phyloP scores from a whole-genome alignment of 2,113 vertebrate genomes.

The Neogobius melanostomus region DNA sequence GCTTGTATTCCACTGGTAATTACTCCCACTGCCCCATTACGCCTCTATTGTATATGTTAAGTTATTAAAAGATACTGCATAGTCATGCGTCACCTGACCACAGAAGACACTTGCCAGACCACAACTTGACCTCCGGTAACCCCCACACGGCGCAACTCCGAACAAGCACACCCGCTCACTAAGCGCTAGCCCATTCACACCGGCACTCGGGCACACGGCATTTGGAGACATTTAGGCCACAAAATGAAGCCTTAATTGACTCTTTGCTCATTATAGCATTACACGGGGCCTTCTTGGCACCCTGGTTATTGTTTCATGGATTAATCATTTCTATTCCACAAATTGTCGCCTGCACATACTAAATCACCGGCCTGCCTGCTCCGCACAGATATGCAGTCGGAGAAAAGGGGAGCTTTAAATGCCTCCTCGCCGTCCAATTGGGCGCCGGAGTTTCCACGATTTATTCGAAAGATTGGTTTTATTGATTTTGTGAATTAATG shows the following conservation, averaged over 20 bases:
- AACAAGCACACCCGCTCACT: constrained; percentile 21
- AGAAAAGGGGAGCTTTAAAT: constrained; percentile 60
- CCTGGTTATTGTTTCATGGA: constrained; percentile 72
- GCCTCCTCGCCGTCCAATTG: constrained; percentile 63
- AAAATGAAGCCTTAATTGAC: constrained; percentile 67
- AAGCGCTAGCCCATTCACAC: constrained; percentile 16
- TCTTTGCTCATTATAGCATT: constrained; percentile 73
- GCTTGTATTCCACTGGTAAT: constrained; percentile 30
- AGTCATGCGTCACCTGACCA: constrained; percentile 40
- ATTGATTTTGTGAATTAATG: constrained; percentile 79
- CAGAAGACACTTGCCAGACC: constrained; percentile 40
- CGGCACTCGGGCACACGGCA: constrained; percentile 34
- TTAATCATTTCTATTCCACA: constrained; percentile 72
- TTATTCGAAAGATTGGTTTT: constrained; percentile 79
- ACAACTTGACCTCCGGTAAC: constrained; percentile 39
- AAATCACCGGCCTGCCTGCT: constrained; percentile 61
- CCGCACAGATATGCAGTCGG: constrained; percentile 65
- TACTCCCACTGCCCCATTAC: constrained; percentile 23
- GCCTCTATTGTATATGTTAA: constrained; percentile 11
- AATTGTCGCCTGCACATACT: constrained; percentile 68
- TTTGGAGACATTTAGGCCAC: constrained; percentile 57
- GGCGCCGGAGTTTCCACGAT: constrained; percentile 63
- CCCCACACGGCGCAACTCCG: constrained; percentile 22
- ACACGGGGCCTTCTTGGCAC: constrained; percentile 66
- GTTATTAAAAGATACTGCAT: constrained; percentile 29